Percentiles rank a stretch among this genome's conserved stretches.
Conservation (phyloP, 2,113 vertebrate genomes). For the Embiotoca jacksoni region DNA sequence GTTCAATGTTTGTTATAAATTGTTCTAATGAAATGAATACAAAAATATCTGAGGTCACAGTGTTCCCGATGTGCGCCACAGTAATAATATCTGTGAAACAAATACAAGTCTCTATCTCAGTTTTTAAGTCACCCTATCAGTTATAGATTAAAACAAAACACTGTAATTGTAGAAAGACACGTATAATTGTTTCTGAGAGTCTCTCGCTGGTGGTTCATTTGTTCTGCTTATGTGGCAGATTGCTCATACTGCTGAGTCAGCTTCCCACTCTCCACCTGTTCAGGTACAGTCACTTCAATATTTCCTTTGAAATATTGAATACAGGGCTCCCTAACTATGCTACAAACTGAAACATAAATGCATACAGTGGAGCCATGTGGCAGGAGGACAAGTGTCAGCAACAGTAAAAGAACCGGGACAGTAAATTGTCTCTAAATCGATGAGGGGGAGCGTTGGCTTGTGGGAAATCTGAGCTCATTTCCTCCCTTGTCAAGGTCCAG, state of each 20-base stretch:
- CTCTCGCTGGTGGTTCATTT: constrained; percentile 13
- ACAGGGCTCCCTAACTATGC: background rate
- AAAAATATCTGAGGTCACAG: background rate
- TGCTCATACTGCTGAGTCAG: constrained; percentile 39
- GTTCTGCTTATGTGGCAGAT: constrained; percentile 31
- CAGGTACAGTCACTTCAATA: constrained; percentile 23
- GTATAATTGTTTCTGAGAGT: background rate
- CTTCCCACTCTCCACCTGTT: constrained; percentile 45
- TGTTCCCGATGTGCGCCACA: too few relatives aligned
- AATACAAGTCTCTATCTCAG: too few relatives aligned
- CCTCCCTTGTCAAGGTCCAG: constrained; percentile 58
- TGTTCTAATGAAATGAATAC: background rate
- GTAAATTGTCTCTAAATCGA: constrained; percentile 65
- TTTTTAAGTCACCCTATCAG: too few relatives aligned
- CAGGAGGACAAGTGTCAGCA: constrained; percentile 58
- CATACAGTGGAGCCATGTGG: constrained; percentile 35
- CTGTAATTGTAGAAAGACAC: too few relatives aligned
- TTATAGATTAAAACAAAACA: too few relatives aligned
- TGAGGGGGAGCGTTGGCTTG: constrained; percentile 58
- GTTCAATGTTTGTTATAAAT: background rate
- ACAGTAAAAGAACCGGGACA: constrained; percentile 31
- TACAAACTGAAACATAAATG: constrained; percentile 10
- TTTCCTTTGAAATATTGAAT: constrained; percentile 9
- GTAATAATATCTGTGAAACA: too few relatives aligned
- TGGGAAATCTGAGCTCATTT: constrained; percentile 70